Percentiles rank a stretch among this genome's conserved stretches.
phyloP scores from a whole-genome alignment of 2,113 vertebrate species.

The Gymnocephalus cernua region DNA sequence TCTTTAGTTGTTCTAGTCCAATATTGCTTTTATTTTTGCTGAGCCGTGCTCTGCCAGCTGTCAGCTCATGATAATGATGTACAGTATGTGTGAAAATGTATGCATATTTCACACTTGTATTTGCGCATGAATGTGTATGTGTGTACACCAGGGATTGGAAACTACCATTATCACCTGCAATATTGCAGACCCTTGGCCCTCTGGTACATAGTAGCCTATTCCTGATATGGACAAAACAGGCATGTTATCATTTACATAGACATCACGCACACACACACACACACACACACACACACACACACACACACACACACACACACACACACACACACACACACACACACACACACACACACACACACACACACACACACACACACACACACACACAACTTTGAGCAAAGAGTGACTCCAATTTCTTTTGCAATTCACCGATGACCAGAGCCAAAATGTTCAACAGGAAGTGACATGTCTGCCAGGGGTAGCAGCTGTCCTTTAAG shows the following conservation, averaged over 20 bases:
- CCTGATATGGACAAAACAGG: constrained; percentile 27
- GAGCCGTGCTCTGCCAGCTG: not conserved
- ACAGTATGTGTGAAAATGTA: constrained; percentile 1
- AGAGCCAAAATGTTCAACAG: constrained; percentile 25
- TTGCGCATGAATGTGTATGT: not conserved
- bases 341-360: too few relatives aligned
- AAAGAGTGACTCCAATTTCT: constrained; percentile 15
- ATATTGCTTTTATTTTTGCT: constrained; percentile 13
- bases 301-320: too few relatives aligned
- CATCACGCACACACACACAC: not conserved
- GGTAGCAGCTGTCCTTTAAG: constrained; percentile 35
- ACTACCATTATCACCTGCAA: not conserved
- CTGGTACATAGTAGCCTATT: not conserved
- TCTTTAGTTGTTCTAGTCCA: not conserved
- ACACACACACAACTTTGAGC: not conserved
- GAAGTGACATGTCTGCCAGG: constrained; percentile 26
- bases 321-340: too few relatives aligned
- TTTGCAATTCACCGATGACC: constrained; percentile 8
- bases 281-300: not conserved
- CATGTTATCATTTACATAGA: constrained; percentile 44
- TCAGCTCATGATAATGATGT: constrained; percentile 3
- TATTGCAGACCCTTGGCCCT: not conserved
- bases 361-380: too few relatives aligned
- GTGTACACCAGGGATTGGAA: constrained; percentile 5
- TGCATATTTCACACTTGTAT: constrained; percentile 8